phyloP scores from a whole-genome alignment of 2,113 vertebrate genomes.

The Mandrillus leucophaeus region DNA sequence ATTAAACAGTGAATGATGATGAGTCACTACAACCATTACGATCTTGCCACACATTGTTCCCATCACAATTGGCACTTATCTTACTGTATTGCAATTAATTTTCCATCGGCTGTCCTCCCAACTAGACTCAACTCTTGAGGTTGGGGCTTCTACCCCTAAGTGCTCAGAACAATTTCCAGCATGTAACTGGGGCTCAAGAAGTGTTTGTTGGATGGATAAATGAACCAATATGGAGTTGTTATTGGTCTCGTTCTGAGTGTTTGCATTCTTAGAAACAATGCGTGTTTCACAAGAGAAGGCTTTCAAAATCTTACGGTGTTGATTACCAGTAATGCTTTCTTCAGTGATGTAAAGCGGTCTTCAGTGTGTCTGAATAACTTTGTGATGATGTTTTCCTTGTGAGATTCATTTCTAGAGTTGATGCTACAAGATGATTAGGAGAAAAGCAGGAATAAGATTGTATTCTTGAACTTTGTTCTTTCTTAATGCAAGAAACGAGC shows the following conservation, averaged over 20 bases:
- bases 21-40: accelerated
- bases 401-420: background rate
- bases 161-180: background rate
- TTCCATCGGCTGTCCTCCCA: no score
- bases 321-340: constrained; percentile 73
- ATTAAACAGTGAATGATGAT: accelerated
- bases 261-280: background rate
- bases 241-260: background rate
- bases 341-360: constrained; percentile 71
- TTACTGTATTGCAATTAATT: accelerated
- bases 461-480: background rate
- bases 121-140: background rate
- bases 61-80: accelerated
- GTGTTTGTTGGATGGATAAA: background rate
- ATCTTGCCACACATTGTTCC: accelerated
- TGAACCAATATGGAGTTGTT: background rate
- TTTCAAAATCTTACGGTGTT: constrained; percentile 64
- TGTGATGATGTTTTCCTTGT: constrained; percentile 50
- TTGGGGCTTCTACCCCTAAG: background rate
- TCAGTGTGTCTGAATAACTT: constrained; percentile 73
- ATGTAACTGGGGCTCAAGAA: background rate
- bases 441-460: background rate
- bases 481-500: background rate
- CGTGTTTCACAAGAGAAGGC: background rate
- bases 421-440: background rate